These are phyloP conservation scores for Marcusenius ussheri DNA, from an alignment of 2,113 vertebrate species.

Conservation along the genomic window DNA sequence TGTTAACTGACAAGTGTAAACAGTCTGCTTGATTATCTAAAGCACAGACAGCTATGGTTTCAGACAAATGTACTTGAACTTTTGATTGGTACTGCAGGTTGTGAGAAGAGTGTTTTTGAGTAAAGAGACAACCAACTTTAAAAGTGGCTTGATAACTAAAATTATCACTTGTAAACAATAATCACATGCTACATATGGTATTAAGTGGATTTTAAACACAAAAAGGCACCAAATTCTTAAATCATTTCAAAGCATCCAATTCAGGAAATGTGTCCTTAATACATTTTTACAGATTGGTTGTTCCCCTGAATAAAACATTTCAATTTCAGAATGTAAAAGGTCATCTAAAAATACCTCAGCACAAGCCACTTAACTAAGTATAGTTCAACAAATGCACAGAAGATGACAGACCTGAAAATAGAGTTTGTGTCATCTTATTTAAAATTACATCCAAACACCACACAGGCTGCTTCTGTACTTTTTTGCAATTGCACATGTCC, in stretches of 20 bases:
- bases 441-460: not conserved
- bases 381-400: not conserved
- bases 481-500: not conserved
- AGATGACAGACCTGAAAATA: not conserved
- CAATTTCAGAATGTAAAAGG: not conserved
- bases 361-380: not conserved
- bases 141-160: not conserved
- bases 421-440: not conserved
- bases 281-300: not conserved
- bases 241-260: not conserved
- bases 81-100: not conserved
- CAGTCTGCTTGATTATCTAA: not conserved
- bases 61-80: not conserved
- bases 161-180: not conserved
- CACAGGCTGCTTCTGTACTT: not conserved
- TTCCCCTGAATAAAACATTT: not conserved
- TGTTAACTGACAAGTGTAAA: not conserved
- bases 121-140: not conserved
- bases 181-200: not conserved
- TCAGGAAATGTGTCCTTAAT: not conserved
- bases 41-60: not conserved
- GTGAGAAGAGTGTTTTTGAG: not conserved
- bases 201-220: not conserved
- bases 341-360: not conserved
- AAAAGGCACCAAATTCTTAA: not conserved